Conservation (phyloP, 2,113 vertebrate species). For the Clupea harengus region DNA sequence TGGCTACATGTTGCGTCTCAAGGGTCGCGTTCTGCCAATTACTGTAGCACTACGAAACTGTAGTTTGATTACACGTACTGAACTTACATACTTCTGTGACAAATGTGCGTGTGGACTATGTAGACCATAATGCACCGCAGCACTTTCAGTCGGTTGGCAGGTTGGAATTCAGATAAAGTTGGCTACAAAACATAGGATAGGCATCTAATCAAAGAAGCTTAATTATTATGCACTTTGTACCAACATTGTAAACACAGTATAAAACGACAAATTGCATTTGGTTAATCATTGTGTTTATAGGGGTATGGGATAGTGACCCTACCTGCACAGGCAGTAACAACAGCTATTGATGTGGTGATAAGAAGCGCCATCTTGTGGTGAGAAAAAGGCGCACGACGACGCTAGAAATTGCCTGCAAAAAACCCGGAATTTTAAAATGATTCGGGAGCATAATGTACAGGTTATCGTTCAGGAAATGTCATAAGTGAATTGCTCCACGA, state of each 20-base stretch:
- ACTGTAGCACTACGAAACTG: neutral
- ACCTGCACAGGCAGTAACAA: neutral
- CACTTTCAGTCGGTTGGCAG: neutral
- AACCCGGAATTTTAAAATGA: neutral
- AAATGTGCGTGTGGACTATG: neutral
- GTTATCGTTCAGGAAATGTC: neutral
- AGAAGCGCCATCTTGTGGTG: neutral
- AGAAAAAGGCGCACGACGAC: neutral
- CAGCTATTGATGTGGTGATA: neutral
- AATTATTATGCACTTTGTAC: no score
- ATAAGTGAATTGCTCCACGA: neutral
- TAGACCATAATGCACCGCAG: constrained; percentile 3
- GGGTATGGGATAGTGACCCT: neutral
- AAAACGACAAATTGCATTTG: neutral
- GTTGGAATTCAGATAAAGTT: neutral
- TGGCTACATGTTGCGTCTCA: neutral
- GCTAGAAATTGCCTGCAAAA: neutral
- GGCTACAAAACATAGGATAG: neutral
- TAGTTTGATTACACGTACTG: neutral
- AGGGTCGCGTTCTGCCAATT: neutral
- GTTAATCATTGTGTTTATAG: neutral
- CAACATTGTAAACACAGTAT: neutral
- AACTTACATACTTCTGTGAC: neutral
- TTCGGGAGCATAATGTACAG: neutral
- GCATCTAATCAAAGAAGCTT: neutral